Percentiles rank a stretch among this genome's conserved stretches.
These are phyloP conservation scores for Aporrectodea caliginosa DNA, from an alignment of 1,140 invertebrate species.

Conservation along the genomic window DNA sequence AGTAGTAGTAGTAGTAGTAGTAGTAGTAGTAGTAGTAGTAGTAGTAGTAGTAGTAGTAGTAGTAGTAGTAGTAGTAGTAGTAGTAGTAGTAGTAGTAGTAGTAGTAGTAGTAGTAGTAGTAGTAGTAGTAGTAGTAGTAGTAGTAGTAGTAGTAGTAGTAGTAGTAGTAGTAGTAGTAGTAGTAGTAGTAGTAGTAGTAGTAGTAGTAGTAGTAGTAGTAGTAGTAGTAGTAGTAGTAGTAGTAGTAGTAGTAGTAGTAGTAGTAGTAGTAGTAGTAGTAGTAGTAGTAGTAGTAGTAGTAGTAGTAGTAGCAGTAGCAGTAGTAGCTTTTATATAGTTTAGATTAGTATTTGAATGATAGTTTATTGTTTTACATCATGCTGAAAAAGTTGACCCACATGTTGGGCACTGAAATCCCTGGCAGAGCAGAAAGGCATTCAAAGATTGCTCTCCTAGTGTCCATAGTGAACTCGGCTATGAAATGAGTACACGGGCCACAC, in stretches of 20 bases:
- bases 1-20: slow-evolving; percentile 25
- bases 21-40: slow-evolving; percentile 32
- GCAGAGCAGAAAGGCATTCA: too few species aligned
- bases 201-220: neutral
- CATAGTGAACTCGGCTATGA: too few species aligned
- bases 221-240: neutral
- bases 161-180: slow-evolving; percentile 29
- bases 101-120: slow-evolving; percentile 30
- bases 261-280: slow-evolving; percentile 27
- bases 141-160: slow-evolving; percentile 33
- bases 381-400: too few species aligned
- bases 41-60: slow-evolving; percentile 27
- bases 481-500: too few species aligned
- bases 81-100: slow-evolving; percentile 28
- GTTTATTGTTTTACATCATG: too few species aligned
- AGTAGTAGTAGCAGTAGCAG: neutral
- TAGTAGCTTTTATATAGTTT: neutral
- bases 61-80: slow-evolving; percentile 32
- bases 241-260: neutral
- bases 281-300: slow-evolving; percentile 17
- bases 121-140: slow-evolving; percentile 26
- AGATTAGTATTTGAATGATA: too few species aligned
- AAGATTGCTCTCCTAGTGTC: too few species aligned
- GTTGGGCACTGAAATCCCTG: too few species aligned
- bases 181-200: slow-evolving; percentile 22